Percentiles rank a stretch among this genome's conserved stretches.
phyloP scores from a whole-genome alignment of 2,113 vertebrate species.

The Oryzias javanicus region DNA sequence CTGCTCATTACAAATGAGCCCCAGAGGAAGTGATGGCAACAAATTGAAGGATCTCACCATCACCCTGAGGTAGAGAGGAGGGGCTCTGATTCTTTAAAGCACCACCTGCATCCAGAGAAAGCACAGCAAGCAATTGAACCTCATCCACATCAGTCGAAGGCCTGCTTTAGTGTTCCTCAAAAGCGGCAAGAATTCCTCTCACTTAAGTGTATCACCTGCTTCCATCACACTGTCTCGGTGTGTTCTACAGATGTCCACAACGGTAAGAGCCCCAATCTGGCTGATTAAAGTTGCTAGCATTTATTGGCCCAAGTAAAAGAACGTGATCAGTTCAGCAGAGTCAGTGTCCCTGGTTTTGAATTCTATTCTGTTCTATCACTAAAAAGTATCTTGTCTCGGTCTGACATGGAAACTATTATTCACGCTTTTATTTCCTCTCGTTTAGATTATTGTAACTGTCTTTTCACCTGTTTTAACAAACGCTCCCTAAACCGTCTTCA shows the following conservation, averaged over 20 bases:
- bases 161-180: slow-evolving; percentile 26
- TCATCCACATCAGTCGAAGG: slow-evolving; percentile 14
- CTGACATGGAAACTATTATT: no score
- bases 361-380: no score
- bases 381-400: no score
- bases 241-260: no score
- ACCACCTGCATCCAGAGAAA: slow-evolving; percentile 15
- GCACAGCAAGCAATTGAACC: slow-evolving; percentile 37
- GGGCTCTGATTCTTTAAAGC: slow-evolving; percentile 21
- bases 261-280: no score
- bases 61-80: slow-evolving; percentile 50
- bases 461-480: no score
- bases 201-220: slow-evolving; percentile 13
- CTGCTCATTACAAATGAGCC: slow-evolving; percentile 58
- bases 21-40: slow-evolving; percentile 23
- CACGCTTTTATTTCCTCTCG: no score
- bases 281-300: no score
- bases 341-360: slow-evolving; percentile 45
- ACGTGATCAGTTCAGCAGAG: background rate
- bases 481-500: no score
- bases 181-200: slow-evolving; percentile 7
- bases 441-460: no score
- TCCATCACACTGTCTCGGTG: background rate
- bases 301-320: no score
- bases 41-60: background rate